These are phyloP conservation scores for Falco naumanni DNA, from an alignment of 2,797 vertebrate species.

Conservation along the genomic window DNA sequence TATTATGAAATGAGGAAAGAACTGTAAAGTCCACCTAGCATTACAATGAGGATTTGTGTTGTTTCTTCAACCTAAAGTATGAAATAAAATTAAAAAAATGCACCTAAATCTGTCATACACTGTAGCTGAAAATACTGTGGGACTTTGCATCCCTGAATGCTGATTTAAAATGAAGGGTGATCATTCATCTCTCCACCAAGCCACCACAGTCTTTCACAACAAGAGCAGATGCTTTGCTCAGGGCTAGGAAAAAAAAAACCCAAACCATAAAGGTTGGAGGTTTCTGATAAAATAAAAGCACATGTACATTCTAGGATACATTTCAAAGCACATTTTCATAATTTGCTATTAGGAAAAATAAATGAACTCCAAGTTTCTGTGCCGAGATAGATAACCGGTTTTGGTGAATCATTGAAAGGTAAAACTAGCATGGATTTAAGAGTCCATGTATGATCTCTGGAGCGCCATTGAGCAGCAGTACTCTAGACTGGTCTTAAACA, in stretches of 20 bases:
- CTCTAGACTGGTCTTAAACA: neutral
- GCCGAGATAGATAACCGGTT: neutral
- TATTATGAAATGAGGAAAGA: neutral
- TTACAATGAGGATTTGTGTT: neutral
- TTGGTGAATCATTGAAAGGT: neutral
- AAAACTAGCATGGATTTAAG: neutral
- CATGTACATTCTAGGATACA: neutral
- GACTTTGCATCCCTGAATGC: neutral
- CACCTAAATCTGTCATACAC: neutral
- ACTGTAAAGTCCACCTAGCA: neutral
- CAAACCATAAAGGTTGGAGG: neutral
- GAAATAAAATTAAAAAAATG: neutral
- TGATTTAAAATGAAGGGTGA: neutral
- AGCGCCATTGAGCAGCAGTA: neutral
- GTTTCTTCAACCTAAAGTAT: neutral
- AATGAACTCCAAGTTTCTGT: neutral
- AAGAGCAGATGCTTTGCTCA: neutral
- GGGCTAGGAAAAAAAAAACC: neutral
- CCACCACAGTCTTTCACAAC: neutral
- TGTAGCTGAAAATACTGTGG: neutral
- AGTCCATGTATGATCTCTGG: neutral
- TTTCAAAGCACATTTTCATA: constrained; percentile 4
- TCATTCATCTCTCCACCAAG: neutral
- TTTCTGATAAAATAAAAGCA: constrained; percentile 30
- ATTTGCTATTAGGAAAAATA: neutral